Evolutionary conservation across 2,888 invertebrate genomes (phyloP).

Genomic region (Drepana falcataria): DNA sequence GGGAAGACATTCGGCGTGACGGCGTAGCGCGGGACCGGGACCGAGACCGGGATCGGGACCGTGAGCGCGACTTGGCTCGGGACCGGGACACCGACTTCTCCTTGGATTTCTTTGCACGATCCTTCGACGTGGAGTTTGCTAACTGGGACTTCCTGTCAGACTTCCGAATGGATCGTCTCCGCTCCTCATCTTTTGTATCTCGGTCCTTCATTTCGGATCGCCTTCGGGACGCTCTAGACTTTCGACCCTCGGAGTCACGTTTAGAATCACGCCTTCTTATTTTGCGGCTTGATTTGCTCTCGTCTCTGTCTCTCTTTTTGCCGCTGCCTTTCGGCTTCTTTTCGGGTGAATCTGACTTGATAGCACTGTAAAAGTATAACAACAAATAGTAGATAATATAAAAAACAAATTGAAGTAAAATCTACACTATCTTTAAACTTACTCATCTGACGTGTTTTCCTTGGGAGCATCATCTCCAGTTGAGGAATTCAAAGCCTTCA

Average conservation of each 20-base stretch:
- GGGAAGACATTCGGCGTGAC: constrained; percentile 28
- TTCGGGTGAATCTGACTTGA: constrained; percentile 28
- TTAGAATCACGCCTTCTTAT: constrained; percentile 50
- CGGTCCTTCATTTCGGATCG: constrained; percentile 49
- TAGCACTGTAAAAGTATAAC: constrained; percentile 14
- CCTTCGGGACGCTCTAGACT: constrained; percentile 53
- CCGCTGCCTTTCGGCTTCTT: constrained; percentile 31
- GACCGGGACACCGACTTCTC: constrained; percentile 23
- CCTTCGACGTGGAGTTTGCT: constrained; percentile 45
- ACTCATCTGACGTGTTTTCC: constrained; percentile 35
- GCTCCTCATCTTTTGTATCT: constrained; percentile 31
- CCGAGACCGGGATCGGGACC: constrained; percentile 43
- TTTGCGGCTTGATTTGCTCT: constrained; percentile 37
- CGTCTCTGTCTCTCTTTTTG: constrained; percentile 42
- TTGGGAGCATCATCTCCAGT: constrained; percentile 43
- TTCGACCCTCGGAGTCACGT: constrained; percentile 48
- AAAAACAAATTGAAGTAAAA: neutral
- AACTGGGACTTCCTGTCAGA: constrained; percentile 43
- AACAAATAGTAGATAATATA: neutral
- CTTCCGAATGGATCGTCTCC: constrained; percentile 45
- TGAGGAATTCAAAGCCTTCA: constrained; percentile 76
- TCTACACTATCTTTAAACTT: constrained; percentile 11
- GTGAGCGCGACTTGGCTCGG: constrained; percentile 43
- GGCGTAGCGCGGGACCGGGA: constrained; percentile 35
- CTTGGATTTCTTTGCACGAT: constrained; percentile 49